Percentiles rank a stretch among this genome's conserved stretches.
phyloP scores from a whole-genome alignment of 2,113 vertebrate genomes.

The Brachyhypopomus gauderio region DNA sequence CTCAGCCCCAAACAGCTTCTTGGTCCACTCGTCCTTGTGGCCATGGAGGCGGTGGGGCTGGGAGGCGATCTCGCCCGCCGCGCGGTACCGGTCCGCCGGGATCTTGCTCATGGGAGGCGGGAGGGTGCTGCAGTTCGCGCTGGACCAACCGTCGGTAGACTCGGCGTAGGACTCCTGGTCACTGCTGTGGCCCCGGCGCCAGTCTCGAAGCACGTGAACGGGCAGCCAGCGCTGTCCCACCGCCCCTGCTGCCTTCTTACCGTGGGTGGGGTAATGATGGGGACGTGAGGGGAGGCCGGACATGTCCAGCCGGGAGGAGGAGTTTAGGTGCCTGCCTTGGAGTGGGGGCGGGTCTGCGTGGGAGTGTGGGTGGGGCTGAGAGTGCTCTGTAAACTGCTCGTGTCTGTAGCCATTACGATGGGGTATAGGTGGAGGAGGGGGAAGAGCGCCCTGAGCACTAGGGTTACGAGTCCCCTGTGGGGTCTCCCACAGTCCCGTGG shows the following conservation, averaged over 20 bases:
- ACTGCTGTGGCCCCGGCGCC: constrained; percentile 84
- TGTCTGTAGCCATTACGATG: constrained; percentile 86
- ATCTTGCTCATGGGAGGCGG: constrained; percentile 98
- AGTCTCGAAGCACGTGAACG: constrained; percentile 88
- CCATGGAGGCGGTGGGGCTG: constrained; percentile 73
- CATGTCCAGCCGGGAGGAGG: constrained; percentile 74
- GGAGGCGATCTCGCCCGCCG: constrained; percentile 76
- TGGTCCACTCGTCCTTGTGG: constrained; percentile 88
- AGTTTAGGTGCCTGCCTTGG: constrained; percentile 69
- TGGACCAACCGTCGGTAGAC: constrained; percentile 97
- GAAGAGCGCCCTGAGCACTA: constrained; percentile 71
- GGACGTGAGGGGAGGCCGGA: constrained; percentile 72
- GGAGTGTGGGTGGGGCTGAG: constrained; percentile 76
- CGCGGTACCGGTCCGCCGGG: constrained; percentile 92
- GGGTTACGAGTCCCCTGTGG: constrained; percentile 67
- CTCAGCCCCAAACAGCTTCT: constrained; percentile 86
- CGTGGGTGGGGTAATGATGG: constrained; percentile 72
- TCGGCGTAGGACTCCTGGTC: constrained; percentile 97
- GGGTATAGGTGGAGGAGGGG: constrained; percentile 47
- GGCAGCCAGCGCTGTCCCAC: constrained; percentile 86
- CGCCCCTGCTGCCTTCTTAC: constrained; percentile 62
- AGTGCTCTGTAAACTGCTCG: constrained; percentile 75
- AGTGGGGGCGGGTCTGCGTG: constrained; percentile 76
- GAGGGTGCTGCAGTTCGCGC: constrained; percentile 93
- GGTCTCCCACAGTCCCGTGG: constrained; percentile 79